Conservation (phyloP, 2,113 vertebrate species). For the Odobenus rosmarus region DNA sequence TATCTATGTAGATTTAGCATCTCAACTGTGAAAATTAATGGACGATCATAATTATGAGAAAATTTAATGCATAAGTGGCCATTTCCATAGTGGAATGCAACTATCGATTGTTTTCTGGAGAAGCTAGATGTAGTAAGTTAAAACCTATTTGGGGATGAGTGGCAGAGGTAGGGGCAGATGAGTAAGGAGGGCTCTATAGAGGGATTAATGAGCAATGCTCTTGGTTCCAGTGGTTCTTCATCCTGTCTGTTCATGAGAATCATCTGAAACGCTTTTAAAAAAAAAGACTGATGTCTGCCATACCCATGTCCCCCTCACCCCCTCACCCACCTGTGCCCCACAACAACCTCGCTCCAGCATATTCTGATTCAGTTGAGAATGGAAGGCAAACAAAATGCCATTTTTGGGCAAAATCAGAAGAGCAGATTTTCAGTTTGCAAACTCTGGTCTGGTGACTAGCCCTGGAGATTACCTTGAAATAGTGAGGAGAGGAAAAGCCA, state of each 20-base stretch:
- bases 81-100: neutral
- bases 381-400: neutral
- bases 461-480: neutral
- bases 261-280: neutral
- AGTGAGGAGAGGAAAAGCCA: neutral
- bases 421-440: neutral
- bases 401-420: neutral
- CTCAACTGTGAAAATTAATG: conserved; percentile 15
- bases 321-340: neutral
- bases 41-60: neutral
- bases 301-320: neutral
- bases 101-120: neutral
- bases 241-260: neutral
- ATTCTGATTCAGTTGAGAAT: neutral
- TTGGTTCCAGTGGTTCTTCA: neutral
- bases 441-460: neutral
- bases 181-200: neutral
- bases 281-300: neutral
- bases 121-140: neutral
- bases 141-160: neutral
- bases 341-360: neutral
- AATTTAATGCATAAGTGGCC: neutral
- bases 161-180: neutral
- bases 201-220: neutral
- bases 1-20: neutral